Evolutionary conservation across 2,113 vertebrate species (phyloP).

Genomic region (Taxidea taxus): DNA sequence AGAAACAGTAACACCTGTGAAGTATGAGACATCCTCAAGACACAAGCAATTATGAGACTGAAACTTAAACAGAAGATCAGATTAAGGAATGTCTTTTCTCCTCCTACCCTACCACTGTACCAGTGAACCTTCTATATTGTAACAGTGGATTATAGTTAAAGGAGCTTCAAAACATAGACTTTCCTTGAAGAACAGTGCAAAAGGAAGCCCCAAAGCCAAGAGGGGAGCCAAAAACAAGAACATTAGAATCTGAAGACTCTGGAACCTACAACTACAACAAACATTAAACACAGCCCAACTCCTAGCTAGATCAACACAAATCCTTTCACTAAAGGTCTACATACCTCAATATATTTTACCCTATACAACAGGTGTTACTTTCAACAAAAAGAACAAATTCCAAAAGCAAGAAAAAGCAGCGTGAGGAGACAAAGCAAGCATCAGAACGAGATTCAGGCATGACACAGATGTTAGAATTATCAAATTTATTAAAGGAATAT

Average conservation of each 20-base stretch:
- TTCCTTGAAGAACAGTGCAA: not conserved
- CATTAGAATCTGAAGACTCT: not conserved
- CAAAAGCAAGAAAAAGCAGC: not conserved
- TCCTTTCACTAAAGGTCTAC: not conserved
- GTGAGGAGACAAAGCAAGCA: not conserved
- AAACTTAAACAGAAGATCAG: not conserved
- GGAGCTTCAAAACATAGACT: not conserved
- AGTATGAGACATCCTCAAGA: not conserved
- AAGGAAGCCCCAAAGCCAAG: not conserved
- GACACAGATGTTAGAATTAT: not conserved
- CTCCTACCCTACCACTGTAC: rapidly evolving
- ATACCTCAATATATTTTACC: not conserved
- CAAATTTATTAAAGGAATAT: not conserved
- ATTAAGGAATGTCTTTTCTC: not conserved
- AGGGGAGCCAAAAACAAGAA: not conserved
- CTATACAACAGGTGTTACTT: not conserved
- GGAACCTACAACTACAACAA: not conserved
- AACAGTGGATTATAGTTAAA: not conserved
- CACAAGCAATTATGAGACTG: not conserved
- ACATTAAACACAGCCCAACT: not conserved
- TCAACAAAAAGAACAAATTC: not conserved
- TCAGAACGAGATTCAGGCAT: not conserved
- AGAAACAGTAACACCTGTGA: not conserved
- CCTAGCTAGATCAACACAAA: not conserved
- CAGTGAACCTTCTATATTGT: not conserved